These are phyloP conservation scores for Dendroctonus valens DNA, from an alignment of 1,140 invertebrate genomes.

Conservation along the genomic window DNA sequence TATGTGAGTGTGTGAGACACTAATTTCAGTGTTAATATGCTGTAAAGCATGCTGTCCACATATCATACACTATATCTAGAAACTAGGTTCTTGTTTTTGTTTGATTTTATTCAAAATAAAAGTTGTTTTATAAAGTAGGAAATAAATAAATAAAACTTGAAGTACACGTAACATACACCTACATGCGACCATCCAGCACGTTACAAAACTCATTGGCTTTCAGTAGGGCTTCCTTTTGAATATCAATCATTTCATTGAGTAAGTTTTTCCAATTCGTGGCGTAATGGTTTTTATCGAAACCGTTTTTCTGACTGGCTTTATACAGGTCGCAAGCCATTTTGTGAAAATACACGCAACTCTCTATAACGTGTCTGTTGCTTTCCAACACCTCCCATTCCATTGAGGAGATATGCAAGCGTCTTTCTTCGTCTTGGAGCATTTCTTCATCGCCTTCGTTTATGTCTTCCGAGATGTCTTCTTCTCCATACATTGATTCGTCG, in stretches of 20 bases:
- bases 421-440: constrained; percentile 34
- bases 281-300: constrained; percentile 40
- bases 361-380: constrained; percentile 42
- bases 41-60: too few relatives aligned
- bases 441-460: constrained; percentile 35
- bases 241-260: constrained; percentile 43
- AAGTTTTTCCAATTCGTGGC: constrained; percentile 43
- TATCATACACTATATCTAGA: too few relatives aligned
- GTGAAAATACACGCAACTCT: constrained; percentile 45
- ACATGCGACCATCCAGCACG: constrained; percentile 21
- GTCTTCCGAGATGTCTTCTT: constrained; percentile 34
- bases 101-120: neutral
- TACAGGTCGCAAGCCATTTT: constrained; percentile 44
- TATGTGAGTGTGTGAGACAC: too few relatives aligned
- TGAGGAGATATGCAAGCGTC: constrained; percentile 30
- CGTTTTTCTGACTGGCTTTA: constrained; percentile 36
- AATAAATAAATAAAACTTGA: constrained; percentile 18
- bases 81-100: neutral
- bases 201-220: constrained; percentile 41
- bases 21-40: too few relatives aligned
- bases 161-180: neutral
- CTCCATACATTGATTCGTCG: constrained; percentile 13
- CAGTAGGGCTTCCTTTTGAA: constrained; percentile 40
- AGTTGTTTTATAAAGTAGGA: constrained; percentile 3
- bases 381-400: constrained; percentile 42